Evolutionary conservation across 2,113 vertebrate species (phyloP), one percentile per base, ranked within the genome.

Genomic region (Cyprinodon tularosa): DNA sequence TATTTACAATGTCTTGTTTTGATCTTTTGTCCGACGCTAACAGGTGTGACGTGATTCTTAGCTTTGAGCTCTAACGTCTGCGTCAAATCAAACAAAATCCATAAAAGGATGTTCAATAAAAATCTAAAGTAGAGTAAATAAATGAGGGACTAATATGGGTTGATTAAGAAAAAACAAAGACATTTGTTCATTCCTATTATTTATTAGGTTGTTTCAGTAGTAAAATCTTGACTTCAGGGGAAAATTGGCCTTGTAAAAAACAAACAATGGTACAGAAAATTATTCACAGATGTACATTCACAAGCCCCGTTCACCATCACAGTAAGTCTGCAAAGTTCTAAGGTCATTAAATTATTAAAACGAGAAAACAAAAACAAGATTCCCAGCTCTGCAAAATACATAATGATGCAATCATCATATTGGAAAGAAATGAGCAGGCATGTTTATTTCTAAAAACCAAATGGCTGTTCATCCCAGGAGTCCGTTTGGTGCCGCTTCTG

Each of bases 231-330:
- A 68, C 60, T 70, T 68, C 72, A 73, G 63, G 80, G 86, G 79
- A 91, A 91, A 92, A 83, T 15, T 81, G 61, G 73, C 63, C 81
- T 10, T 68, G 80, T 86, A 82, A 90, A 84, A 72, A 22, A 69
- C 8, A 80, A 78, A 76, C 71, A 50, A 69, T 11, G 72, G 59
- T 64, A 83, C 72, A 66, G 40, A 63, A 88, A 91, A 93, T 89
- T 68, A 81, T 76, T 88, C 80, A 77, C 90, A 93, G 90, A 93
- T 91, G 90, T 91, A 71, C 69, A 57, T 39, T 22, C 75, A 67
- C 42, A 72, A 45, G 59, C 60, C 72, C 64, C 9, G 42, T 42
- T 9, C 62, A 64, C n/a, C 59, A 74, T 68, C 64, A 38, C 68
- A 76, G 81, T 62, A 84, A 29, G 29, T 29, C 29, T 29, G 29